Percentiles rank a stretch among this genome's conserved stretches.
Conservation (phyloP, 2,113 vertebrate genomes). For the Odontesthes bonariensis region DNA sequence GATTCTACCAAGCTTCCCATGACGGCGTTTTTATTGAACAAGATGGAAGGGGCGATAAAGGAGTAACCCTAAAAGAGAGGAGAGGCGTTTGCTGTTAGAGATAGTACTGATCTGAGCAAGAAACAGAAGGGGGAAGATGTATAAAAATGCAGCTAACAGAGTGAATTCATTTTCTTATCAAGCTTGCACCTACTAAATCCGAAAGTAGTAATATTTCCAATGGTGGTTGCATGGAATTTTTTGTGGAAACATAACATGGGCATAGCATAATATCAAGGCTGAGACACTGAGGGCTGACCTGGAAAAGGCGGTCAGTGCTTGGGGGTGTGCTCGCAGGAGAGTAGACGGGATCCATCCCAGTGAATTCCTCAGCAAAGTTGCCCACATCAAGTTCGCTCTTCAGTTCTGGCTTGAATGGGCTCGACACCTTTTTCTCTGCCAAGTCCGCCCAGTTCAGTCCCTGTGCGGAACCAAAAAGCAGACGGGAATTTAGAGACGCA, state of each 20-base stretch:
- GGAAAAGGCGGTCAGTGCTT: slow-evolving; percentile 89
- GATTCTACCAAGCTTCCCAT: slow-evolving; percentile 87
- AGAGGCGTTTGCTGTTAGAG: not conserved
- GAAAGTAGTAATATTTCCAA: too few relatives aligned
- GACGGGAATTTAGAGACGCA: slow-evolving; percentile 1
- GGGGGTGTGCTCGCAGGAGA: slow-evolving; percentile 90
- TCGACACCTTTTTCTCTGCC: slow-evolving; percentile 84
- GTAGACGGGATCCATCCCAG: slow-evolving; percentile 92
- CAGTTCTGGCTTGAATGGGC: slow-evolving; percentile 90
- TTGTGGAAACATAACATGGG: not conserved
- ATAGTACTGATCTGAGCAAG: not conserved
- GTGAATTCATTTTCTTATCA: too few relatives aligned
- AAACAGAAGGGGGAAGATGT: not conserved
- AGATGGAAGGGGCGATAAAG: slow-evolving; percentile 91
- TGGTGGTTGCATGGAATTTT: not conserved
- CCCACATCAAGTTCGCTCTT: slow-evolving; percentile 91
- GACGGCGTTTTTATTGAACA: slow-evolving; percentile 91
- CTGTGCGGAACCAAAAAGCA: slow-evolving; percentile 64
- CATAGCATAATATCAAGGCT: not conserved
- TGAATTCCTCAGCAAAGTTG: slow-evolving; percentile 94
- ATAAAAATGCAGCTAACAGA: too few relatives aligned
- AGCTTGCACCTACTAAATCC: too few relatives aligned
- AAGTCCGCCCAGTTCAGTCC: slow-evolving; percentile 88
- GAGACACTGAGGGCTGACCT: slow-evolving; percentile 76
- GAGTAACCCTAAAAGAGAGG: slow-evolving; percentile 87